Conservation (phyloP, 2,888 invertebrate genomes). For the Ypsolopha sequella region DNA sequence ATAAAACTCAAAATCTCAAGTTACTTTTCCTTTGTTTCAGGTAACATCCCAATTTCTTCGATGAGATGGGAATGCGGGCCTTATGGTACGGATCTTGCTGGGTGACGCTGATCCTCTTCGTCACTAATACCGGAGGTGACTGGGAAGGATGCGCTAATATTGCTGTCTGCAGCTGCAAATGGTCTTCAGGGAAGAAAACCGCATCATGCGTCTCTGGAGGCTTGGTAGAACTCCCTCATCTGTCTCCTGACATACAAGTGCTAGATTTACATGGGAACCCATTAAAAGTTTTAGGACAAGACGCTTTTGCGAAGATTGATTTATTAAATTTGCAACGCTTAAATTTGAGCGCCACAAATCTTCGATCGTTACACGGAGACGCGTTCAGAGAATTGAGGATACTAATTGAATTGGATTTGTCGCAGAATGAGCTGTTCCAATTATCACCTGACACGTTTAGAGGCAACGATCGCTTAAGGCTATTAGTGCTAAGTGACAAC, state of each 20-base stretch:
- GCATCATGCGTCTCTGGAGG: slow-evolving; percentile 85
- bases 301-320: slow-evolving; percentile 83
- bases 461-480: slow-evolving; percentile 84
- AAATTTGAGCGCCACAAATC: slow-evolving; percentile 80
- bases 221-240: slow-evolving; percentile 76
- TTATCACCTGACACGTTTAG: slow-evolving; percentile 84
- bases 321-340: slow-evolving; percentile 88
- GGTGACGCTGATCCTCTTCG: slow-evolving; percentile 28
- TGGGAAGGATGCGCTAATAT: slow-evolving; percentile 87
- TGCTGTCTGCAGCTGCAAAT: slow-evolving; percentile 86
- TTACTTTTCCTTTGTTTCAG: slow-evolving; percentile 35
- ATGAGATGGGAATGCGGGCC: slow-evolving; percentile 54
- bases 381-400: slow-evolving; percentile 88
- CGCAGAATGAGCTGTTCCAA: slow-evolving; percentile 80
- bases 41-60: slow-evolving; percentile 27
- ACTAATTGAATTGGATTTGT: slow-evolving; percentile 87
- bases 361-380: slow-evolving; percentile 81
- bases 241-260: slow-evolving; percentile 70
- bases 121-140: slow-evolving; percentile 64
- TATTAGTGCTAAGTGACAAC: slow-evolving; percentile 85
- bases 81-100: slow-evolving; percentile 33
- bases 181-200: slow-evolving; percentile 92
- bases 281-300: slow-evolving; percentile 77
- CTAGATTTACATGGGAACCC: slow-evolving; percentile 86
- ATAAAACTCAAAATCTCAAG: not conserved